Conservation (phyloP, 2,888 invertebrate species). For the Rhagonycha fulva region DNA sequence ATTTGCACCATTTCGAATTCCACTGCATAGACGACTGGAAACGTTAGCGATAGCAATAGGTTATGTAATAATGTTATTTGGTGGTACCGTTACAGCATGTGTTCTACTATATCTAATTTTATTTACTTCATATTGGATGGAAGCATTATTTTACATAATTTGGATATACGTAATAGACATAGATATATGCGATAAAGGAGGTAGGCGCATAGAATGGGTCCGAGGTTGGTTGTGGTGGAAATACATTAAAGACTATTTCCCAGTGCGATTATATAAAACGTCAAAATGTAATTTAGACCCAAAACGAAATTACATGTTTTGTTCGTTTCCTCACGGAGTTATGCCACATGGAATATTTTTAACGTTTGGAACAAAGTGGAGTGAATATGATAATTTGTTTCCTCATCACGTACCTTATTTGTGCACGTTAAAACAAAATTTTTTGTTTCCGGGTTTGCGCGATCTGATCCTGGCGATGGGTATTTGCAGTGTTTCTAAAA, state of each 20-base stretch:
- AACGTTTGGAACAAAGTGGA: constrained; percentile 75
- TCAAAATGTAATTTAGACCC: constrained; percentile 84
- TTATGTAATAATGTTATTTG: constrained; percentile 68
- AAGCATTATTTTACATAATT: constrained; percentile 62
- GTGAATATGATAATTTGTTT: constrained; percentile 56
- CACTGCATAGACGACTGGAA: constrained; percentile 79
- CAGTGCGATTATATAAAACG: constrained; percentile 78
- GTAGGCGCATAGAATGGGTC: constrained; percentile 55
- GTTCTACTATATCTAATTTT: constrained; percentile 63
- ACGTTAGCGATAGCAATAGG: constrained; percentile 77
- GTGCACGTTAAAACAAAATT: constrained; percentile 68
- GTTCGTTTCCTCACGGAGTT: constrained; percentile 87
- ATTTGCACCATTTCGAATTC: constrained; percentile 83
- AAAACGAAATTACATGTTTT: constrained; percentile 80
- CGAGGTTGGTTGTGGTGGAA: constrained; percentile 72
- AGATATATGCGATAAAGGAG: constrained; percentile 62
- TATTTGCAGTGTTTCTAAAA: constrained; percentile 62
- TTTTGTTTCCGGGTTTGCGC: constrained; percentile 71
- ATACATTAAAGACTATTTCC: constrained; percentile 83
- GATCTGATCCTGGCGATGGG: constrained; percentile 68
- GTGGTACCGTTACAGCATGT: constrained; percentile 59
- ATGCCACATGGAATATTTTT: constrained; percentile 79
- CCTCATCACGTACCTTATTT: constrained; percentile 56
- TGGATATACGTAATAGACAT: constrained; percentile 67
- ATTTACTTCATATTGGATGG: constrained; percentile 61